These are phyloP conservation scores for Hydriomena furcata DNA, from an alignment of 2,888 invertebrate species.

Conservation along the genomic window DNA sequence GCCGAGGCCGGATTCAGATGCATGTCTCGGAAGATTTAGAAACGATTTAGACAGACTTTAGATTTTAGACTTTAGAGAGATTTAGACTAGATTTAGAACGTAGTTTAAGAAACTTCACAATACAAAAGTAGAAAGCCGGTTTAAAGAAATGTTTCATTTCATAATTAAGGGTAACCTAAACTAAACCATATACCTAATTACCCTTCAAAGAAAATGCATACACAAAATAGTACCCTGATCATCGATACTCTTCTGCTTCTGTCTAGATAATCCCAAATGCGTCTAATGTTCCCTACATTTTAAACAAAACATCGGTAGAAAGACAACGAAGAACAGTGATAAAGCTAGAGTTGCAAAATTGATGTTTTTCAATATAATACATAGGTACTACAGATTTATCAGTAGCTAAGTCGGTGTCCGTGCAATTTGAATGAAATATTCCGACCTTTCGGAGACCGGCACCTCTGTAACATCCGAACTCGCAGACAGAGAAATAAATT, in stretches of 20 bases:
- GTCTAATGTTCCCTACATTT: not conserved
- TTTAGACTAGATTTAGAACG: too few species aligned
- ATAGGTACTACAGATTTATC: slow-evolving; percentile 8
- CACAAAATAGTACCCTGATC: not conserved
- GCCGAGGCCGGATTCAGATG: not conserved
- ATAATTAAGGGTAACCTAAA: too few species aligned
- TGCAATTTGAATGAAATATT: slow-evolving; percentile 14
- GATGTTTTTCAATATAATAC: slow-evolving; percentile 8
- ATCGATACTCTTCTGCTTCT: too few species aligned
- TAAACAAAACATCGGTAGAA: not conserved
- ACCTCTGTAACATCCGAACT: slow-evolving; percentile 40
- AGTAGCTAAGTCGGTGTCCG: slow-evolving; percentile 7
- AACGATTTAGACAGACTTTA: too few species aligned
- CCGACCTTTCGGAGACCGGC: slow-evolving; percentile 7
- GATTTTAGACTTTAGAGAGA: too few species aligned
- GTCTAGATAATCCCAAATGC: too few species aligned
- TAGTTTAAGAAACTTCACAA: too few species aligned
- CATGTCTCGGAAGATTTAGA: too few species aligned
- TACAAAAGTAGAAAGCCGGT: too few species aligned
- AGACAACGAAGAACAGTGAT: not conserved
- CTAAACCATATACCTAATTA: too few species aligned
- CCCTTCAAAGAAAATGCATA: not conserved
- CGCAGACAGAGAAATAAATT: slow-evolving; percentile 68
- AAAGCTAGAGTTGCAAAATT: not conserved
- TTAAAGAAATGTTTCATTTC: too few species aligned